Conservation (phyloP, 2,797 vertebrate genomes). For the Gobio occitaniae region DNA sequence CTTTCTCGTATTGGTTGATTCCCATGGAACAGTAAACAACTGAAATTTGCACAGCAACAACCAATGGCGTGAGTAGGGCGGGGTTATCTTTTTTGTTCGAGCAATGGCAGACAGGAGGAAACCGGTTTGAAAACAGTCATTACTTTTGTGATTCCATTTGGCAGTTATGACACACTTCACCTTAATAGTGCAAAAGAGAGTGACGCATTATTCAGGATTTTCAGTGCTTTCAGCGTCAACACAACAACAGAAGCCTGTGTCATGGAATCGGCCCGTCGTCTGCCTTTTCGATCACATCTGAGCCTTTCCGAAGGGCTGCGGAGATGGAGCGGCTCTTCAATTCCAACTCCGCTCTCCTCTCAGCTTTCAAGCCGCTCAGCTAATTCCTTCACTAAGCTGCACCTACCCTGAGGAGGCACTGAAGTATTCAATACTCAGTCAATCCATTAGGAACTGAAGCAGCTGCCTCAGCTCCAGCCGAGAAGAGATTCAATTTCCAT, state of each 20-base stretch:
- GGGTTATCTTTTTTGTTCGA: background rate
- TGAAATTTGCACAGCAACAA: background rate
- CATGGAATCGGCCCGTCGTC: slow-evolving; percentile 40
- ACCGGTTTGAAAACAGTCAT: background rate
- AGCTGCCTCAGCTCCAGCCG: slow-evolving; percentile 66
- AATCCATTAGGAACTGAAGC: slow-evolving; percentile 71
- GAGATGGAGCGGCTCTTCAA: slow-evolving; percentile 42
- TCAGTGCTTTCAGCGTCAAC: slow-evolving; percentile 15
- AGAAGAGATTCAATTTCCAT: slow-evolving; percentile 73
- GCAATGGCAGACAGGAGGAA: background rate
- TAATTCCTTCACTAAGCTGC: slow-evolving; percentile 71
- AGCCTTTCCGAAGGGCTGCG: slow-evolving; percentile 37
- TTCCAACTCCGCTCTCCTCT: slow-evolving; percentile 53
- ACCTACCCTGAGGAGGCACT: slow-evolving; percentile 68
- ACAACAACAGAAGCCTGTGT: slow-evolving; percentile 37
- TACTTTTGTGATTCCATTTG: background rate
- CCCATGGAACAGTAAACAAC: background rate
- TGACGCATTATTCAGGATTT: slow-evolving; percentile 21
- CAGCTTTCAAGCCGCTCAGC: slow-evolving; percentile 66
- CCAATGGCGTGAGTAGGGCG: too few species aligned
- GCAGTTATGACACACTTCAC: background rate
- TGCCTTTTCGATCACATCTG: slow-evolving; percentile 41
- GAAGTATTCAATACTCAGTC: slow-evolving; percentile 72
- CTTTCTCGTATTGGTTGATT: background rate
- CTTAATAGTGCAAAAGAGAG: background rate